Conservation (phyloP, 2,888 invertebrate genomes). For the Acholoe squamosa region DNA sequence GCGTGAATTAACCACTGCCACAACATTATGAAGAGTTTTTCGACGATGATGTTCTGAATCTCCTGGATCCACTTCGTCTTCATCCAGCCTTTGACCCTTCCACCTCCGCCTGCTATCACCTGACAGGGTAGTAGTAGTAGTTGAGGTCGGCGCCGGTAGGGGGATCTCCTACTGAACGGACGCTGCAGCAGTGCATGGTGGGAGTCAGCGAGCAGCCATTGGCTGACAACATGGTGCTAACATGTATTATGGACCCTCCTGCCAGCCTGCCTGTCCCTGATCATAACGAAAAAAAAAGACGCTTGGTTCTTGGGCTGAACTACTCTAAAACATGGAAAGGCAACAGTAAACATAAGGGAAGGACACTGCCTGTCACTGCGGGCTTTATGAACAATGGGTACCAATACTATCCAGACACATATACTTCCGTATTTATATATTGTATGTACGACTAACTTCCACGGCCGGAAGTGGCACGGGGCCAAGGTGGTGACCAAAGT, state of each 20-base stretch:
- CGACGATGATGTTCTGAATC: constrained; percentile 6
- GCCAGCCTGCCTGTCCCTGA: constrained; percentile 34
- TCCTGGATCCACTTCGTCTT: neutral
- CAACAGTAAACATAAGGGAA: neutral
- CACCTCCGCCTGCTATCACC: neutral
- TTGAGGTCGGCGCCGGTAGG: neutral
- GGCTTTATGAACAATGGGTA: neutral
- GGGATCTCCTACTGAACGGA: neutral
- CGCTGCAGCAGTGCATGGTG: constrained; percentile 4
- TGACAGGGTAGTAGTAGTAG: neutral
- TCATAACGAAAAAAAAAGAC: neutral
- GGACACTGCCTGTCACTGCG: neutral
- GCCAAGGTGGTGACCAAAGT: neutral
- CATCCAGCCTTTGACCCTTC: neutral
- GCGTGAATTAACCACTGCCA: neutral
- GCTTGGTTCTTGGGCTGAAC: neutral
- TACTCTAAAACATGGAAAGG: neutral
- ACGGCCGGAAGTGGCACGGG: neutral
- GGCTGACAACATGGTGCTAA: constrained; percentile 50
- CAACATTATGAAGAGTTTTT: neutral
- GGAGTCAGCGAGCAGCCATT: neutral
- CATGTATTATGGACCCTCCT: neutral
- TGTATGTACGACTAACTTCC: constrained; percentile 26
- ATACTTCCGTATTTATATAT: constrained; percentile 16
- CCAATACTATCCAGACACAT: neutral